Evolutionary conservation across 2,797 vertebrate genomes (phyloP).

Genomic region (Argya squamiceps): DNA sequence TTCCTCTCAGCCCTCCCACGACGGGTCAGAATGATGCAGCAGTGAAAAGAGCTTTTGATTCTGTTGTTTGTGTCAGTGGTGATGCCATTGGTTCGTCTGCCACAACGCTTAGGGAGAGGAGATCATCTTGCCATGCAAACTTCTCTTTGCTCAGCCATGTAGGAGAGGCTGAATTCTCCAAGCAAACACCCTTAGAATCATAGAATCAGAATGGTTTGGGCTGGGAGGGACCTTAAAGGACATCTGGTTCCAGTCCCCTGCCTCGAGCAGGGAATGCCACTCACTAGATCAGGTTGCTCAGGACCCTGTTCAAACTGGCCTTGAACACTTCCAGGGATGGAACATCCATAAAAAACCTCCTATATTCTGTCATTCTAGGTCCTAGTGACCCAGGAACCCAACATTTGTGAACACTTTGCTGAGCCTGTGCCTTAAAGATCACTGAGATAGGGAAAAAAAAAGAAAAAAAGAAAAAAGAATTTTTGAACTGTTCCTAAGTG

Average conservation of each 20-base stretch:
- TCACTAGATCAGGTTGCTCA: not conserved
- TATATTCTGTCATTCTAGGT: fast-evolving
- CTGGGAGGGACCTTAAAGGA: not conserved
- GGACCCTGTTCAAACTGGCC: not conserved
- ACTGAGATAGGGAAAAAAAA: not conserved
- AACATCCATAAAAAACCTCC: not conserved
- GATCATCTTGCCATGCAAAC: not conserved
- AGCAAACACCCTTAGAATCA: not conserved
- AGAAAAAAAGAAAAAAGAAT: no score
- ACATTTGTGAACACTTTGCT: not conserved
- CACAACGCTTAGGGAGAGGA: fast-evolving
- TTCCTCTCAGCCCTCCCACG: not conserved
- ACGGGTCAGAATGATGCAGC: not conserved
- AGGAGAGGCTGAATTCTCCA: not conserved
- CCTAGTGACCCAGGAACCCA: not conserved
- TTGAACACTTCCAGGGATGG: not conserved
- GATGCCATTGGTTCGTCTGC: not conserved
- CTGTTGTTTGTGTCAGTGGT: not conserved
- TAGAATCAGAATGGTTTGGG: not conserved
- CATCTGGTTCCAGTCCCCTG: not conserved
- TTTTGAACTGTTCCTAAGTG: not conserved
- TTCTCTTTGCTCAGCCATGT: not conserved
- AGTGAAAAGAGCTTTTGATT: not conserved
- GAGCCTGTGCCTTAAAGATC: not conserved
- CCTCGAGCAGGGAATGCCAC: not conserved